Evolutionary conservation across 2,888 invertebrate species (phyloP), one percentile per base, ranked within the genome.

Genomic region (Criorhina ranunculi): DNA sequence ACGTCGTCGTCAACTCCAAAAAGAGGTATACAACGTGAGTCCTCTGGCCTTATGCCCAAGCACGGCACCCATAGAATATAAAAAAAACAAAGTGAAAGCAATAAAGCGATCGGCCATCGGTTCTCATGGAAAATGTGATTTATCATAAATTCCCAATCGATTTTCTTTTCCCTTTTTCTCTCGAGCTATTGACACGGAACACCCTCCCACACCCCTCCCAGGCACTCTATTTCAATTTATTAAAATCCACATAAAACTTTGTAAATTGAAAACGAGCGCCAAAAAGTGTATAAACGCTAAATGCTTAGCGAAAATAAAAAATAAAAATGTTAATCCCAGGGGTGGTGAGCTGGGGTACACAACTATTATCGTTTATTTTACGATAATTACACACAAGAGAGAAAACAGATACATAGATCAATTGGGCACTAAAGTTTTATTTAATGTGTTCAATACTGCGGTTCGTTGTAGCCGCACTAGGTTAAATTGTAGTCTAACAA

Each of bases 331-430:
- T 29, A n/a, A 49, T n/a, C 11, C n/a, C 24, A 4, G 6, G 2
- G 11, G 24, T 49, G 49, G 49, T 24, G 24, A n/a, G 24, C n/a
- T 49, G n/a, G 29, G 24, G 49, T 29, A n/a, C 5, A 24, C 49
- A 24, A 24, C 49, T 49, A 24, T 49, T 49, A 46, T 49, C 49
- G 29, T 49, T 40, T 40, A n/a, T n/a, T 40, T 29, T 29, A 49
- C n/a, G 49, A 49, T 49, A 49, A 49, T 29, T 49, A n/a, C 24
- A 19, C n/a, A 24, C 24, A n/a, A 49, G 49, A 24, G 11, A n/a
- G 49, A 49, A 46, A 49, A 29, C 19, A 49, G n/a, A 49, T 19
- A 6, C 49, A 49, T 49, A 24, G 24, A 29, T 49, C 49, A 49
- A 49, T 49, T 49, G 24, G 49, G n/a, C n/a, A n/a, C 9, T 9